Base-by-base conservation (phyloP, 1,140 invertebrate species). In the Cydia fagiglandana region DNA sequence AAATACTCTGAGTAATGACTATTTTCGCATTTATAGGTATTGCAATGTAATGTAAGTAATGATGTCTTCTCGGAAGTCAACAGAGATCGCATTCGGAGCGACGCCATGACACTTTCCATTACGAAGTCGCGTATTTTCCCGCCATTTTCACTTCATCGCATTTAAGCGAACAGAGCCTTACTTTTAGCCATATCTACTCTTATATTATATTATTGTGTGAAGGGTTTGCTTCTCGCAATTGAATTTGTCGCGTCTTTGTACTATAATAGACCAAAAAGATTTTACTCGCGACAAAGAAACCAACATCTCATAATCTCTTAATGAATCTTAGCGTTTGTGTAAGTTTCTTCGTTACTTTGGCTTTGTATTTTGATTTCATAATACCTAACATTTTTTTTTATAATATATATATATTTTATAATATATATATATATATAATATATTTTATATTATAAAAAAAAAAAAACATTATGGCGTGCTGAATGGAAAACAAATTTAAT, bases 81-180 rank as follows among this genome's bases (percentile, higher is more conserved):
- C 30, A 64, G 68, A 66, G 74, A 75, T 74, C 64, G 41, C 47
- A 15, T 24, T 66, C 28, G 17, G 41, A 56, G 56, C 47, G 56
- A 53, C 79, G 79, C 78, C 78, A 80, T 81, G 80, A 77, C 81
- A 80, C 83, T 87, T 87, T 88, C 85, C 77, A 86, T 82, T 82
- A 78, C 74, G 73, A 77, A 74, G 78, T 76, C 77, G 79, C 68
- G 75, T 45, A 76, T 79, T 79, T 86, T 83, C 79, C 80, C 80
- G 79, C 73, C 73, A 83, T 83, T 84, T 84, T 83, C 81, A 78
- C 76, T 50, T 9, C 56, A n/a, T 53, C 50, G 9, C 56, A 61
- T 24, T 24, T 24, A 12, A 24, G 20, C 56, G 56, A 12, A 61
- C 56, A 61, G 24, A 61, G 56, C 17, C 47, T 50, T 13, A 13